phyloP scores from a whole-genome alignment of 2,113 vertebrate genomes.

The Craseonycteris thonglongyai region DNA sequence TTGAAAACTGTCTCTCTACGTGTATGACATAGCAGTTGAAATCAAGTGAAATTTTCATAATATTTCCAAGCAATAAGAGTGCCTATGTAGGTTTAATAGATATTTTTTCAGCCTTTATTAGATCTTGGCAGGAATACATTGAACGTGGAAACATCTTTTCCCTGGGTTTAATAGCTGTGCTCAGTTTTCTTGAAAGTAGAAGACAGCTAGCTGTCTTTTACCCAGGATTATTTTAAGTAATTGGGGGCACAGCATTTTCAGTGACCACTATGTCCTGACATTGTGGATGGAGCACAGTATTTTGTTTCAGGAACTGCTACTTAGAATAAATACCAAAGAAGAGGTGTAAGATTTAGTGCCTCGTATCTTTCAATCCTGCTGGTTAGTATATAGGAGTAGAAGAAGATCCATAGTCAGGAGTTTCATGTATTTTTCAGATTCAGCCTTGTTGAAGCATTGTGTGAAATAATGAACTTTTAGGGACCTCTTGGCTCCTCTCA shows the following conservation, averaged over 20 bases:
- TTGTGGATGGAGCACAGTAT: not conserved
- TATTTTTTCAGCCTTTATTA: not conserved
- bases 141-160: not conserved
- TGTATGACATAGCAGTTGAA: not conserved
- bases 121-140: not conserved
- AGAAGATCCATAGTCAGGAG: not conserved
- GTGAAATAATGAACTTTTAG: not conserved
- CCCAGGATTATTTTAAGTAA: constrained; percentile 3
- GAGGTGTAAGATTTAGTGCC: not conserved
- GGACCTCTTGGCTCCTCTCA: not conserved
- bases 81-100: not conserved
- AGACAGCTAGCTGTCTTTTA: not conserved
- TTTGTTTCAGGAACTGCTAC: not conserved
- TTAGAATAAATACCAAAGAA: constrained; percentile 4
- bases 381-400: not conserved
- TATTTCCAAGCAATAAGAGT: not conserved
- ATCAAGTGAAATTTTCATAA: not conserved
- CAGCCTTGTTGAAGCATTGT: not conserved
- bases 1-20: not conserved
- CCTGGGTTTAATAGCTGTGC: not conserved
- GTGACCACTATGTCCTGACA: not conserved
- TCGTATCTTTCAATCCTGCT: not conserved
- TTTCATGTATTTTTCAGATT: not conserved
- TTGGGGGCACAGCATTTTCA: not conserved
- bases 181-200: constrained; percentile 1